phyloP scores from a whole-genome alignment of 2,888 invertebrate species.

The Hirtodrosophila duncani region DNA sequence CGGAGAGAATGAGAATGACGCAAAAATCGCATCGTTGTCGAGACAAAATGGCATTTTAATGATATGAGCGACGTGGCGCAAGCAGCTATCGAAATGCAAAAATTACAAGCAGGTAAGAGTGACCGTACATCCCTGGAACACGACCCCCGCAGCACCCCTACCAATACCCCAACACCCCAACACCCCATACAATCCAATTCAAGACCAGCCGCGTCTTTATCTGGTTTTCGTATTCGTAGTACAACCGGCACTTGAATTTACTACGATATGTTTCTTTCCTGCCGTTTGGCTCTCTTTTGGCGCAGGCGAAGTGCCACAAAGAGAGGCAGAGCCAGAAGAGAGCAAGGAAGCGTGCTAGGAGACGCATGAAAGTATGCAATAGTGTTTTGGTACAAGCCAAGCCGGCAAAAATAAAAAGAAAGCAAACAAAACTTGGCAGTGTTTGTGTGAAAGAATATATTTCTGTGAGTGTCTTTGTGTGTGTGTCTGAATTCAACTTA shows the following conservation, averaged over 20 bases:
- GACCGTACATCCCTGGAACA: neutral
- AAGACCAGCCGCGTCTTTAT: too few species aligned
- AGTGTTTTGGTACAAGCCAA: constrained; percentile 2
- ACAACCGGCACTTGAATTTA: constrained; percentile 56
- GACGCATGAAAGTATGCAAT: too few species aligned
- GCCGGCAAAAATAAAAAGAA: constrained; percentile 45
- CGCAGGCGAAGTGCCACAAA: constrained; percentile 50
- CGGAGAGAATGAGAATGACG: constrained; percentile 19
- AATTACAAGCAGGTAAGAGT: constrained; percentile 30
- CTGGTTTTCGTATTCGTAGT: too few species aligned
- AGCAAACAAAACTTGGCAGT: neutral
- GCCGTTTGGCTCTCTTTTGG: constrained; percentile 38
- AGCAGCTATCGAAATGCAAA: constrained; percentile 29
- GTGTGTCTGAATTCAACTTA: neutral
- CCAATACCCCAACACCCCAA: too few species aligned
- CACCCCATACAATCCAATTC: too few species aligned
- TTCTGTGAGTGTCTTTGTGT: neutral
- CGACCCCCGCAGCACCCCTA: too few species aligned
- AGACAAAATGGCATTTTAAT: constrained; percentile 68
- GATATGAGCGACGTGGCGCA: constrained; percentile 40
- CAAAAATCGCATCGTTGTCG: constrained; percentile 37
- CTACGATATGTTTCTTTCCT: constrained; percentile 14
- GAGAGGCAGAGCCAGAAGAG: constrained; percentile 15
- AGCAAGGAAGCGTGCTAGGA: constrained; percentile 16
- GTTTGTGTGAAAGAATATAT: neutral